phyloP scores from a whole-genome alignment of 1,140 invertebrate species.

The Pseudomyrmex dendroicus region DNA sequence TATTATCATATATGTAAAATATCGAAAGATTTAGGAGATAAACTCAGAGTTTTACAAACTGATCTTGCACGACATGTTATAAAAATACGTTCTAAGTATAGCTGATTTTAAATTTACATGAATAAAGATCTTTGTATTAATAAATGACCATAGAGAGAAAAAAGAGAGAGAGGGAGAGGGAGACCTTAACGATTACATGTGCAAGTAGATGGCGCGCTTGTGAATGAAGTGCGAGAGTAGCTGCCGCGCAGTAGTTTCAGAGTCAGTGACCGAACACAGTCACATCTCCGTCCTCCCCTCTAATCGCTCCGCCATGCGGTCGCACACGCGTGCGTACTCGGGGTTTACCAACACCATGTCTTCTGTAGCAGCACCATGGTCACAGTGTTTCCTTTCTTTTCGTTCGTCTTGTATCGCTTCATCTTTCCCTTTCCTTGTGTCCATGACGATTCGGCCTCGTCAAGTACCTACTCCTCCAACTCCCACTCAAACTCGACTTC shows the following conservation, averaged over 20 bases:
- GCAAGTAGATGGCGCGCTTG: conserved; percentile 73
- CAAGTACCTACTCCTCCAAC: conserved; percentile 17
- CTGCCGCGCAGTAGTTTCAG: conserved; percentile 71
- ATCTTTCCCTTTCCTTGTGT: conserved; percentile 25
- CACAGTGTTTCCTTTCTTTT: conserved; percentile 12
- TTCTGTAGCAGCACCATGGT: conserved; percentile 46
- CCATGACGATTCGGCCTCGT: conserved; percentile 25
- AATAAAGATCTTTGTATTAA: too few species aligned
- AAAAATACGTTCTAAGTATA: too few species aligned
- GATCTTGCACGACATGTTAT: too few species aligned
- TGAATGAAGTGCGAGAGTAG: conserved; percentile 76
- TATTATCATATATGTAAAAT: too few species aligned
- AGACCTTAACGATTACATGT: conserved; percentile 25
- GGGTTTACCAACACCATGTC: conserved; percentile 54
- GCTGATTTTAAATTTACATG: too few species aligned
- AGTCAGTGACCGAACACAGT: conserved; percentile 76
- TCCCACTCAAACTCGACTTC: conserved; percentile 41
- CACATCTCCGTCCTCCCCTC: background rate
- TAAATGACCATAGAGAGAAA: background rate
- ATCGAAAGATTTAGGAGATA: too few species aligned
- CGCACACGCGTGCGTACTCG: conserved; percentile 49
- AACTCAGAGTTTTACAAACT: too few species aligned
- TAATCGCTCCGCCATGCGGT: conserved; percentile 20
- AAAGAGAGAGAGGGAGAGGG: background rate
- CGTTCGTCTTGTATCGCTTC: conserved; percentile 11